These are phyloP conservation scores for Cinara cedri DNA, from an alignment of 2,888 invertebrate genomes.

Conservation along the genomic window DNA sequence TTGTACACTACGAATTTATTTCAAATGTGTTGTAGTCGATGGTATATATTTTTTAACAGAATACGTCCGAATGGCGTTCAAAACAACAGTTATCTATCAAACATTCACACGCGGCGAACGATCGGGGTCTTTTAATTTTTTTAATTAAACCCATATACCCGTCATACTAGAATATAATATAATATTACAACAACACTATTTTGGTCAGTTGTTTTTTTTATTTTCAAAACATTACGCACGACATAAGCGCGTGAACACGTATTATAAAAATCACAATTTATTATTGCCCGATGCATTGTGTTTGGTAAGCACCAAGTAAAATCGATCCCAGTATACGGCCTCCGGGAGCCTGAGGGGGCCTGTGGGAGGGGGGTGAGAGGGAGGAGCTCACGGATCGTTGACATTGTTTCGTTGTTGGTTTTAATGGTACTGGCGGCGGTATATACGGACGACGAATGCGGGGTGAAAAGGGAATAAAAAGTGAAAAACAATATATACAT, in stretches of 20 bases:
- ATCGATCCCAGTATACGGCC: conserved; percentile 43
- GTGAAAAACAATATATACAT: neutral
- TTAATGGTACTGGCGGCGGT: conserved; percentile 25
- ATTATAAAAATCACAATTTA: conserved; percentile 22
- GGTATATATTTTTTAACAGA: too few relatives aligned
- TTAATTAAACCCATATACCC: neutral
- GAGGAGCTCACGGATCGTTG: conserved; percentile 53
- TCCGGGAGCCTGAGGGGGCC: conserved; percentile 1
- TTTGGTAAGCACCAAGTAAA: conserved; percentile 40
- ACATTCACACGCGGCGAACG: neutral
- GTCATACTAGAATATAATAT: neutral
- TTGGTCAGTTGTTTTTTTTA: conserved; percentile 10
- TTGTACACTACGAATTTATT: too few relatives aligned
- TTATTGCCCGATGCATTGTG: neutral
- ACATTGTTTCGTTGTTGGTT: conserved; percentile 49
- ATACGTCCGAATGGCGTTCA: too few relatives aligned
- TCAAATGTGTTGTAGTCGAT: too few relatives aligned
- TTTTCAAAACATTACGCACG: neutral
- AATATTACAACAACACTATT: neutral
- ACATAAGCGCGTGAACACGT: neutral
- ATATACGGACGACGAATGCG: conserved; percentile 1
- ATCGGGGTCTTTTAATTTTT: neutral
- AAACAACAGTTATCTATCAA: too few relatives aligned
- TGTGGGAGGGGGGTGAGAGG: neutral
- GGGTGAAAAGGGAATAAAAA: conserved; percentile 22